Base-by-base conservation (phyloP, 2,888 invertebrate genomes). In the Heliconius sara region DNA sequence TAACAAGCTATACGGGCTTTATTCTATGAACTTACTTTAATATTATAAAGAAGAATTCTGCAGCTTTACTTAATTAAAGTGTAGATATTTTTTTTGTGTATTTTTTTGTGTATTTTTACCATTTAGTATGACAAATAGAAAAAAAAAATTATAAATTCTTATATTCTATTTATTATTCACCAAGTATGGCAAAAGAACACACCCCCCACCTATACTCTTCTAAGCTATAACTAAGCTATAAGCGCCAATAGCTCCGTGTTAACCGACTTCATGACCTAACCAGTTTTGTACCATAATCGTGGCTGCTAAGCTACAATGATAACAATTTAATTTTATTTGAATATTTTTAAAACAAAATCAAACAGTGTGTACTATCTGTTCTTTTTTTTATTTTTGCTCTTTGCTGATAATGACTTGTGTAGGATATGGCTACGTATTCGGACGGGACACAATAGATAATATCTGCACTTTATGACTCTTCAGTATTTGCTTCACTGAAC, bases 381-480 rank as follows among this genome's bases (percentile, higher is more conserved):
- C 19, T 16, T 47, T 27, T 30, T 66, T n/a, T n/a, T 25, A 19
- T 34, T 16, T 80, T 67, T 79, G 77, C 25, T 82, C 82, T 78
- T 77, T 80, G 78, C 47, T 30, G 65, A 65, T 70, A 79, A 81
- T 79, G 77, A 82, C 76, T 80, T 79, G 79, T 80, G 76, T 79
- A 79, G 78, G 67, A 81, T 73, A 79, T 79, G 77, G 79, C 81
- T 80, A 86, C 83, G 81, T 83, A 83, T 80, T 79, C 80, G 78
- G 79, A 66, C 79, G 80, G 82, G 73, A 27, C 82, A 82, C 81
- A 84, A 83, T 81, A 83, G 80, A 84, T 83, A 81, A 83, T 84
- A 82, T 84, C 85, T 86, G 86, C 83, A 82, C 79, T 86, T 86
- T 85, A 87, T 82, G 84, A 84, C 85, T 85, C 80, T 81, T 83